Evolutionary conservation across 1,140 invertebrate species (phyloP).

Genomic region (Nephila pilipes): DNA sequence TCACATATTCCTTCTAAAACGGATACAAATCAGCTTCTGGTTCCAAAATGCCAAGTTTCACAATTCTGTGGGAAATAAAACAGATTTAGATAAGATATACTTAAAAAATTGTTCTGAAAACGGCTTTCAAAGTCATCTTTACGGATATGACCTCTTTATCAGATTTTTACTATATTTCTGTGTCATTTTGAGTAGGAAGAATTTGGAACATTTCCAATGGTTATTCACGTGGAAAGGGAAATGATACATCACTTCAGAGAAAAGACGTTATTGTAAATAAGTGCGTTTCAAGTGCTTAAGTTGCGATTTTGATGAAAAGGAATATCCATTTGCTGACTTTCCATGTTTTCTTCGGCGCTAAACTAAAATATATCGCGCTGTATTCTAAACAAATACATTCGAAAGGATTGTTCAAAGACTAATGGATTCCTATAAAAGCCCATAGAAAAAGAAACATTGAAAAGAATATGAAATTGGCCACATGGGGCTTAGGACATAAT

Average conservation of each 20-base stretch:
- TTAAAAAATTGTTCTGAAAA: neutral
- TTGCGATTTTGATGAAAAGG: neutral
- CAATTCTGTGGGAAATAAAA: too few species aligned
- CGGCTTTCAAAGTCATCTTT: neutral
- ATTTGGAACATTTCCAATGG: neutral
- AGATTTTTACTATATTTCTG: neutral
- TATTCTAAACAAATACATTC: neutral
- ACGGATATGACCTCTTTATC: neutral
- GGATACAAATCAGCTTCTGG: too few species aligned
- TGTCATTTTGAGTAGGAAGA: neutral
- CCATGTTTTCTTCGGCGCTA: neutral
- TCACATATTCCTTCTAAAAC: too few species aligned
- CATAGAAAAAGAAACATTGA: too few species aligned
- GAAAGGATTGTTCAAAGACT: neutral
- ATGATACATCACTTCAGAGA: neutral
- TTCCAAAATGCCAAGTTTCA: too few species aligned
- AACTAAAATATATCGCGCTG: neutral
- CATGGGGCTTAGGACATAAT: too few species aligned
- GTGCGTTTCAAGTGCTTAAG: neutral
- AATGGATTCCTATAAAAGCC: too few species aligned
- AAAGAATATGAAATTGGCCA: too few species aligned
- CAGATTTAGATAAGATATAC: too few species aligned
- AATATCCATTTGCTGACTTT: neutral
- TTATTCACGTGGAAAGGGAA: neutral
- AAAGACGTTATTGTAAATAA: slow-evolving; percentile 11